phyloP scores from a whole-genome alignment of 2,113 vertebrate genomes.

The Paratilapia polleni region DNA sequence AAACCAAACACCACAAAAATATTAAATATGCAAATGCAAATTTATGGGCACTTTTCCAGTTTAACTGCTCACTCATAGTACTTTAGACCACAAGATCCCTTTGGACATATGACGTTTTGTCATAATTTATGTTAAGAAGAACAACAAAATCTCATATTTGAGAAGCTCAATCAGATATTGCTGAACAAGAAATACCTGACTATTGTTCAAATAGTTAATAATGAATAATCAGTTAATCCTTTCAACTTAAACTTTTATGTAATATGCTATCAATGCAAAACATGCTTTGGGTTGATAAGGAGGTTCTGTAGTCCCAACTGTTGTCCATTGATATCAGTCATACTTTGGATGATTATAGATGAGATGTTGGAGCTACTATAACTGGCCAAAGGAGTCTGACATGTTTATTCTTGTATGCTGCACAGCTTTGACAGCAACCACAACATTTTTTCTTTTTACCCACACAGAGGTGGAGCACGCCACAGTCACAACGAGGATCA shows the following conservation, averaged over 20 bases:
- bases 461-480: slow-evolving; percentile 90
- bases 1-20: too few species aligned
- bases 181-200: too few species aligned
- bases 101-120: too few species aligned
- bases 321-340: neutral
- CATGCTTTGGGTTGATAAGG: neutral
- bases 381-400: neutral
- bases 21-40: too few species aligned
- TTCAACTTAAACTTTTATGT: neutral
- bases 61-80: too few species aligned
- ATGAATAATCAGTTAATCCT: neutral
- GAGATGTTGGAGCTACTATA: neutral
- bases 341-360: neutral
- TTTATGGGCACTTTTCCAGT: too few species aligned
- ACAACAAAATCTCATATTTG: too few species aligned
- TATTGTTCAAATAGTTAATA: too few species aligned
- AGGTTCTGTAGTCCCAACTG: neutral
- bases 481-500: slow-evolving; percentile 94
- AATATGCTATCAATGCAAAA: neutral
- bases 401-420: neutral
- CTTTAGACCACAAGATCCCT: too few species aligned
- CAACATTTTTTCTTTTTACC: neutral
- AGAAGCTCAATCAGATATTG: too few species aligned
- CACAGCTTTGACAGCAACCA: neutral
- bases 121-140: too few species aligned